Evolutionary conservation across 1,140 invertebrate genomes (phyloP).

Genomic region (Reticulitermes speratus): DNA sequence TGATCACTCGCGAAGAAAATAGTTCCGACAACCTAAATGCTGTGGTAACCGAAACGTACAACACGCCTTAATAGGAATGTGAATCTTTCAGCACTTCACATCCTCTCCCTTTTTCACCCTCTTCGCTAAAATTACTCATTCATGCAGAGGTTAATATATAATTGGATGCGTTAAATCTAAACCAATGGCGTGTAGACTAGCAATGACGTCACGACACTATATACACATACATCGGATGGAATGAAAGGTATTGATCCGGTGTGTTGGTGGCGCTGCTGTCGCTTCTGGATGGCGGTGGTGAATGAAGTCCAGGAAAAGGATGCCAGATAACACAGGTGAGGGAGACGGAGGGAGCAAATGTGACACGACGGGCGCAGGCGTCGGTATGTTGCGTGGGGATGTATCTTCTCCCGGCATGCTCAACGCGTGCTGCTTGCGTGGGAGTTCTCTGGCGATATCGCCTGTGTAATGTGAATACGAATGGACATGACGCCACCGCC

Average conservation of each 20-base stretch:
- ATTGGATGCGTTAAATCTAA: constrained; percentile 49
- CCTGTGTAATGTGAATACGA: neutral
- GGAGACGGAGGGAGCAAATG: too few relatives aligned
- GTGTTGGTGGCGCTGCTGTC: neutral
- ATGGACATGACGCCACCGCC: neutral
- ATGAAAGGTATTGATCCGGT: constrained; percentile 46
- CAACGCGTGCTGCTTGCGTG: neutral
- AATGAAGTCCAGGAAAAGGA: constrained; percentile 2
- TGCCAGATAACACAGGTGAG: neutral
- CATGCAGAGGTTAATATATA: constrained; percentile 47
- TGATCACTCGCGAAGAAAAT: neutral
- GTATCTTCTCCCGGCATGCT: constrained; percentile 1
- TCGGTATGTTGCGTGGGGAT: neutral
- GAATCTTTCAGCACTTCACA: constrained; percentile 8
- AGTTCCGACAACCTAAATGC: neutral
- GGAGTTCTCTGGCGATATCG: neutral
- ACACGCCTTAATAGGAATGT: neutral
- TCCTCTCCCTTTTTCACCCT: constrained; percentile 21
- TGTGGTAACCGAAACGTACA: neutral
- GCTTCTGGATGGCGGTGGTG: neutral
- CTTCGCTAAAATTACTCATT: constrained; percentile 35
- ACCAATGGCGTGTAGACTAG: constrained; percentile 45
- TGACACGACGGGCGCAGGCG: neutral
- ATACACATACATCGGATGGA: constrained; percentile 38
- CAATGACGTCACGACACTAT: constrained; percentile 45